phyloP scores from a whole-genome alignment of 2,113 vertebrate genomes.

The Hylia prasina region DNA sequence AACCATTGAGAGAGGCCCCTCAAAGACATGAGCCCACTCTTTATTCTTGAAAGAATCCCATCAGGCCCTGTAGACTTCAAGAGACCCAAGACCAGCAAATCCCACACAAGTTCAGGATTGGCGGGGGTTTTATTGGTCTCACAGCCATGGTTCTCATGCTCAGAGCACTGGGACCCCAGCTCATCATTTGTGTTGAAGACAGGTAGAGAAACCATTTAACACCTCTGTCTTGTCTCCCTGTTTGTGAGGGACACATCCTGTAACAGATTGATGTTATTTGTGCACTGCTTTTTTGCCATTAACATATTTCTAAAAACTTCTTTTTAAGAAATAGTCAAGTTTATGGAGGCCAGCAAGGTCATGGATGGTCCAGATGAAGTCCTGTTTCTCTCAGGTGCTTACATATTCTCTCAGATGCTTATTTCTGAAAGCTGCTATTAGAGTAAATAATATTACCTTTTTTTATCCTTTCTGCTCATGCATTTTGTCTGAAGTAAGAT shows the following conservation, averaged over 20 bases:
- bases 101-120: not conserved
- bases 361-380: not conserved
- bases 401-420: not conserved
- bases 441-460: not conserved
- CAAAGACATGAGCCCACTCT: not conserved
- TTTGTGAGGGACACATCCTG: not conserved
- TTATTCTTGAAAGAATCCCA: not conserved
- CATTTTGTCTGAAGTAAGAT: not conserved
- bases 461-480: not conserved
- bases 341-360: not conserved
- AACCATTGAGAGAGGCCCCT: not conserved
- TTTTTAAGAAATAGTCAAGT: not conserved
- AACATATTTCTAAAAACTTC: not conserved
- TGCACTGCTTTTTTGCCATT: not conserved
- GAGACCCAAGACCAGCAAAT: not conserved
- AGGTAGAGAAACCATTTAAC: not conserved
- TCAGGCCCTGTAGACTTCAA: not conserved
- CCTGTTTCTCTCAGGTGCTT: not conserved
- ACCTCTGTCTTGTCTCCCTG: not conserved
- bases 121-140: too few species aligned
- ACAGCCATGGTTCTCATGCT: not conserved
- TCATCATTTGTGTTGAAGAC: not conserved
- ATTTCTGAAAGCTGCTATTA: not conserved
- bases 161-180: too few species aligned
- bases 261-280: not conserved